Conservation (phyloP, 2,888 invertebrate species). For the Acleris literana region DNA sequence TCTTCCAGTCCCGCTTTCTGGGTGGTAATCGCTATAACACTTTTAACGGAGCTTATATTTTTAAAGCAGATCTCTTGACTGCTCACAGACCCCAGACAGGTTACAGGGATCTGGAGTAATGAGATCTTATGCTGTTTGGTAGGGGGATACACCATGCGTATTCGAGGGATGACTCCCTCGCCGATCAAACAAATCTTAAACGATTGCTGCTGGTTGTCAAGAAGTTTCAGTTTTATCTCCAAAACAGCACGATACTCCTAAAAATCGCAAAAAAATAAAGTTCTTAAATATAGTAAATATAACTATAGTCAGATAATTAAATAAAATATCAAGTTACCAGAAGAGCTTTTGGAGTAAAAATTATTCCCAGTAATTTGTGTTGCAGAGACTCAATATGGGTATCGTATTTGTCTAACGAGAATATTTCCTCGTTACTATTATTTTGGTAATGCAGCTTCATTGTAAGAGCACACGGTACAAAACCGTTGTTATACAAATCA, state of each 20-base stretch:
- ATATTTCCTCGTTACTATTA: constrained; percentile 62
- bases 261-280: constrained; percentile 35
- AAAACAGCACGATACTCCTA: constrained; percentile 76
- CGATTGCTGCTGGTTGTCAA: constrained; percentile 67
- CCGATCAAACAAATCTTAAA: constrained; percentile 75
- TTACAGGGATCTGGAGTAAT: constrained; percentile 64
- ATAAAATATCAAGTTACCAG: constrained; percentile 50
- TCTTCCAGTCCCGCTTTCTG: constrained; percentile 51
- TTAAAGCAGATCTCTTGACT: constrained; percentile 61
- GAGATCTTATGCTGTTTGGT: constrained; percentile 56
- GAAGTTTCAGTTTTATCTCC: constrained; percentile 69
- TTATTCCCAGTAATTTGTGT: constrained; percentile 69
- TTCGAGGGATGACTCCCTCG: constrained; percentile 75
- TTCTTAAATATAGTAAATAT: background rate
- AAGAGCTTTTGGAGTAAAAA: constrained; percentile 69
- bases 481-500: constrained; percentile 74
- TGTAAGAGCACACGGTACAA: constrained; percentile 67
- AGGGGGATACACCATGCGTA: constrained; percentile 59
- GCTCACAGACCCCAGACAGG: constrained; percentile 69
- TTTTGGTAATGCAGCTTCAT: constrained; percentile 70
- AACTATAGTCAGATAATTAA: background rate
- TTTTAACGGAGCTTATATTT: constrained; percentile 66
- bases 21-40: constrained; percentile 56
- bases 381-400: constrained; percentile 72
- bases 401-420: constrained; percentile 71